These are phyloP conservation scores for Coleophora deauratella DNA, from an alignment of 2,888 invertebrate species.

Conservation along the genomic window DNA sequence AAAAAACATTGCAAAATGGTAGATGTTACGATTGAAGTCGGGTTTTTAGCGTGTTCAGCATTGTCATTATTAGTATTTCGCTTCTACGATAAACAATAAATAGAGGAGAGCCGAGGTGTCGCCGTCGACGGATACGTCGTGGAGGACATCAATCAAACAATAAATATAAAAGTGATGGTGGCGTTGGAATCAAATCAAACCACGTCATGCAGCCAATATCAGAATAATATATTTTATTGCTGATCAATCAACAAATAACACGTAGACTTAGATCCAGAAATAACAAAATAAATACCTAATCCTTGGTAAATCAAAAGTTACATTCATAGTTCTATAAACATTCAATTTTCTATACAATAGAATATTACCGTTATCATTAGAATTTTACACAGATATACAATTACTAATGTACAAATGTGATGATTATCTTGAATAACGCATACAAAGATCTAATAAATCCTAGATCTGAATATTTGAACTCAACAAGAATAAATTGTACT, in stretches of 20 bases:
- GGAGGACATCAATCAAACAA: no score
- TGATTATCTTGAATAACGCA: conserved; percentile 26
- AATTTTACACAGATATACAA: conserved; percentile 29
- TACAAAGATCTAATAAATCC: conserved; percentile 35
- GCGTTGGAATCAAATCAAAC: no score
- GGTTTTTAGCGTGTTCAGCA: no score
- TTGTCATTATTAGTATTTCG: no score
- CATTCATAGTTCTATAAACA: conserved; percentile 36
- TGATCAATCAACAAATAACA: conserved; percentile 69
- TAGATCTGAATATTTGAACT: conserved; percentile 50
- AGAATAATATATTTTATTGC: conserved; percentile 63
- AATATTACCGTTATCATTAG: conserved; percentile 16
- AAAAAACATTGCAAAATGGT: no score
- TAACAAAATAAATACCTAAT: conserved; percentile 72
- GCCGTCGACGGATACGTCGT: no score
- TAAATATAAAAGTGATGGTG: no score
- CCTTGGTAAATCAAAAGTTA: conserved; percentile 52
- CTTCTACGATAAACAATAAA: no score
- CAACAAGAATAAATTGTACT: conserved; percentile 64
- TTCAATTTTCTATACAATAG: conserved; percentile 25
- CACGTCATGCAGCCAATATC: conserved; percentile 40
- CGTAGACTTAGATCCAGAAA: conserved; percentile 66
- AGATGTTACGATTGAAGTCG: no score
- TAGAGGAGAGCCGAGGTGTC: no score
- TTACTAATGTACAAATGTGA: conserved; percentile 31